phyloP scores from a whole-genome alignment of 1,140 invertebrate genomes.

The Temnothorax nylanderi region DNA sequence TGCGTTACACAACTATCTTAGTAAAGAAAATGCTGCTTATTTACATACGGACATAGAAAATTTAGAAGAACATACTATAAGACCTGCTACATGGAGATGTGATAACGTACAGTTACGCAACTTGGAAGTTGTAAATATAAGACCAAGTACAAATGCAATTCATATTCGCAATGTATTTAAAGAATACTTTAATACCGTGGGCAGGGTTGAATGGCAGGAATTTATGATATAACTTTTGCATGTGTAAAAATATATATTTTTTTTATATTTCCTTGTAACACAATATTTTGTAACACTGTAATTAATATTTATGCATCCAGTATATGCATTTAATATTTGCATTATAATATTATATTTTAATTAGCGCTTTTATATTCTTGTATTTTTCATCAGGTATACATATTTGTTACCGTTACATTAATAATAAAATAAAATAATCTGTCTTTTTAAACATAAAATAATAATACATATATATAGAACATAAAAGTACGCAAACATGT shows the following conservation, averaged over 20 bases:
- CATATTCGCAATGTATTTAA: neutral
- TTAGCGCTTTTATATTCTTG: no score
- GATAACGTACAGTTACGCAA: neutral
- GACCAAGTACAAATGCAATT: neutral
- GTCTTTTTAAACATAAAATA: no score
- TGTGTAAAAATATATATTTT: neutral
- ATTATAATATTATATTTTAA: no score
- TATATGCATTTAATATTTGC: no score
- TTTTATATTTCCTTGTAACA: neutral
- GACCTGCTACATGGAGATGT: neutral
- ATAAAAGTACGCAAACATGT: no score
- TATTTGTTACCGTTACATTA: no score
- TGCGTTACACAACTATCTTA: neutral
- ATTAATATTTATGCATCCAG: neutral
- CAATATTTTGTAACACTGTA: neutral
- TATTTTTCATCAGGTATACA: no score
- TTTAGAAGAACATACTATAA: neutral
- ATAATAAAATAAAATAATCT: no score
- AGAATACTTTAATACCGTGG: neutral
- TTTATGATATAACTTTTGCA: neutral
- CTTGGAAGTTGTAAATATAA: neutral
- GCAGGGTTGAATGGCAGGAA: neutral
- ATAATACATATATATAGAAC: no score
- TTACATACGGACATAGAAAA: neutral
- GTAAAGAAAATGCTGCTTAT: neutral